These are phyloP conservation scores for Ormia ochracea DNA, from an alignment of 2,888 invertebrate species.

Conservation along the genomic window DNA sequence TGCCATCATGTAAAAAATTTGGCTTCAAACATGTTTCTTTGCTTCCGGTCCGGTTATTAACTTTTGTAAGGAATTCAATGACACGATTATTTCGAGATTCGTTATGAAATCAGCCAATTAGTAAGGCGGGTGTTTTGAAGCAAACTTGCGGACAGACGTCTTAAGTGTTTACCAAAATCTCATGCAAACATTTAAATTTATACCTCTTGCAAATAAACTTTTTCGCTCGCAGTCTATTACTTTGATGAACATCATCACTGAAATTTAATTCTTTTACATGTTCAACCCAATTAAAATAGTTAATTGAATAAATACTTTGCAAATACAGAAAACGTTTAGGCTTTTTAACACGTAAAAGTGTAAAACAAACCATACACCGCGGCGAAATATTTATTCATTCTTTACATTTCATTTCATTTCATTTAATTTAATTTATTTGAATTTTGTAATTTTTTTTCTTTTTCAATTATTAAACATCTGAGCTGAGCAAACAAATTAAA, in stretches of 20 bases:
- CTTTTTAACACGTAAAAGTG: constrained; percentile 1
- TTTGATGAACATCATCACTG: neutral
- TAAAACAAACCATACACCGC: constrained; percentile 23
- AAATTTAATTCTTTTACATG: neutral
- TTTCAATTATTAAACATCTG: neutral
- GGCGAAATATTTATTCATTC: constrained; percentile 28
- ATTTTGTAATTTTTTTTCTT: neutral
- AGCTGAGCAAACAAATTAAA: constrained; percentile 46
- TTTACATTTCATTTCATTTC: constrained; percentile 35
- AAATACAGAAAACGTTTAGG: neutral
- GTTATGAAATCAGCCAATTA: too few species aligned
- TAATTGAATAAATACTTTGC: constrained; percentile 30
- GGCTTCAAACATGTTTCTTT: too few species aligned
- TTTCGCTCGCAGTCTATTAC: neutral
- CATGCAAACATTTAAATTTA: neutral
- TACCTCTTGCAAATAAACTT: neutral
- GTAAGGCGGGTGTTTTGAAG: too few species aligned
- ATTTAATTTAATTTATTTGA: constrained; percentile 46
- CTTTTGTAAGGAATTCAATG: too few species aligned
- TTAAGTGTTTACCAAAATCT: too few species aligned
- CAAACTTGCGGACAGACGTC: too few species aligned
- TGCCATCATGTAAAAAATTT: too few species aligned
- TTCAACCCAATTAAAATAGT: constrained; percentile 7
- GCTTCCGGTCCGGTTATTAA: too few species aligned
- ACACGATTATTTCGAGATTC: too few species aligned